Percentiles rank a stretch among this genome's conserved stretches.
Conservation (phyloP, 2,797 vertebrate genomes). For the Pelochelys cantorii region DNA sequence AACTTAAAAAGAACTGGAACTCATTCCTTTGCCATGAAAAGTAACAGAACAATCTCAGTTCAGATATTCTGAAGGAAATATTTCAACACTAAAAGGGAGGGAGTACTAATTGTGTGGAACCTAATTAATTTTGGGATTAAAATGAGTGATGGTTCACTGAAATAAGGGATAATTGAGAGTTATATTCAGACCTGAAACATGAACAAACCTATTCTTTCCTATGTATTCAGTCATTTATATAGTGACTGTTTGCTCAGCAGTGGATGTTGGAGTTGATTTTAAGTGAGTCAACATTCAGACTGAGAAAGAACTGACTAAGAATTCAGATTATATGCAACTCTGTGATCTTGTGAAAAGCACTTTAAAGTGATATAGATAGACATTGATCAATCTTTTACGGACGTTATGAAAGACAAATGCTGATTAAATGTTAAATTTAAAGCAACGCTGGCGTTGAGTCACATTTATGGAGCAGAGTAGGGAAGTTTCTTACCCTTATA, state of each 20-base stretch:
- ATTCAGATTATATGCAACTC: not conserved
- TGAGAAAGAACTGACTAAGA: not conserved
- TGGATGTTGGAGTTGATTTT: not conserved
- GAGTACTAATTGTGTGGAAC: not conserved
- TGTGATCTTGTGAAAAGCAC: not conserved
- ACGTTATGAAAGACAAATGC: not conserved
- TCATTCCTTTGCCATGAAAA: not conserved
- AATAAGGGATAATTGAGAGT: not conserved
- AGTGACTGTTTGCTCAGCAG: not conserved
- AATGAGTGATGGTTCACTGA: not conserved
- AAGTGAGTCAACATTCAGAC: not conserved
- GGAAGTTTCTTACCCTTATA: not conserved
- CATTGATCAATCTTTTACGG: not conserved
- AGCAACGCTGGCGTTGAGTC: not conserved
- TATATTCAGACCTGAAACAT: not conserved
- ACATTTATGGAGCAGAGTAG: not conserved
- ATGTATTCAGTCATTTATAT: not conserved
- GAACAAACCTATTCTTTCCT: rapidly evolving
- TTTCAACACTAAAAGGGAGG: conserved; percentile 1
- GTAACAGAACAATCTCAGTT: not conserved
- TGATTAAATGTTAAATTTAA: not conserved
- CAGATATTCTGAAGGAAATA: not conserved
- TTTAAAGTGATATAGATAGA: not conserved
- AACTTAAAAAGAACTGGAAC: not conserved
- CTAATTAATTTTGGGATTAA: not conserved